A percentile compares a stretch with the other conserved stretches of the same genome.
These are phyloP conservation scores for Aix galericulata DNA, from an alignment of 2,113 vertebrate species.

Conservation along the genomic window DNA sequence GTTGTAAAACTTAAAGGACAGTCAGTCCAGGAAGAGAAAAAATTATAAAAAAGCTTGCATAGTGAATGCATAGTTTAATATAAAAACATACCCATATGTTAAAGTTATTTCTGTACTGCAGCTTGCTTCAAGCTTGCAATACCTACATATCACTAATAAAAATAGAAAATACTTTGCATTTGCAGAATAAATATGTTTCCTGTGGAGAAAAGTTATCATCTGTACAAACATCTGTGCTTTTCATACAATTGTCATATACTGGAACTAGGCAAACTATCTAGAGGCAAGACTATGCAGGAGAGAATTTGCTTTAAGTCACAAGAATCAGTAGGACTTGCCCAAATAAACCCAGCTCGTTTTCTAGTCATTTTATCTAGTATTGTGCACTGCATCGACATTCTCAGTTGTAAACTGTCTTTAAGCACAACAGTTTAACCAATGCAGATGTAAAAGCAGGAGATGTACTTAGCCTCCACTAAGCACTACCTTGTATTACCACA, in stretches of 20 bases:
- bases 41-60: not conserved
- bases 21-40: not conserved
- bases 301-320: not conserved
- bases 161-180: not conserved
- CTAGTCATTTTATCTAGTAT: not conserved
- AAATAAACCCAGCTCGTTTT: not conserved
- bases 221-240: not conserved
- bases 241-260: not conserved
- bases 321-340: not conserved
- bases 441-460: not conserved
- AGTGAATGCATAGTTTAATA: not conserved
- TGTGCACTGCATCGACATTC: not conserved
- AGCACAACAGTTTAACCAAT: not conserved
- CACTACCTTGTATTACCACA: not conserved
- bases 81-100: not conserved
- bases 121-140: not conserved
- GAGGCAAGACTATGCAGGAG: not conserved
- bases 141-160: constrained; percentile 22
- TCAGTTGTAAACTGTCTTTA: not conserved
- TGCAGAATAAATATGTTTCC: not conserved
- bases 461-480: not conserved
- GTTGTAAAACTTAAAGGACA: not conserved
- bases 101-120: not conserved
- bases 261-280: not conserved
- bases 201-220: not conserved